phyloP scores from a whole-genome alignment of 2,888 invertebrate genomes.

The Druceiella hillmani region DNA sequence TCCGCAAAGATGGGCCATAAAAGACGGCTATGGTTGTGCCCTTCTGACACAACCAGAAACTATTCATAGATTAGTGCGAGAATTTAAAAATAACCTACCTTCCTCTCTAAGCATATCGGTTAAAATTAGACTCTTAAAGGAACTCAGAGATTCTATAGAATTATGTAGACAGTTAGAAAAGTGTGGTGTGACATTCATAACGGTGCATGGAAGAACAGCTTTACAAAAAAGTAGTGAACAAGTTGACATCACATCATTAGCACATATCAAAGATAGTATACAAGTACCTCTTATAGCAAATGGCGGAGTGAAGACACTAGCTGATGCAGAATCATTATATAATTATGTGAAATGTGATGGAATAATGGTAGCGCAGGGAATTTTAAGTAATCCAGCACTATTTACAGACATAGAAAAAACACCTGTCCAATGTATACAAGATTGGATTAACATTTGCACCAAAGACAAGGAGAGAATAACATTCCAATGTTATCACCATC shows the following conservation, averaged over 20 bases:
- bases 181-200: conserved; percentile 83
- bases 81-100: conserved; percentile 66
- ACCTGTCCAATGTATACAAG: conserved; percentile 69
- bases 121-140: conserved; percentile 80
- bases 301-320: conserved; percentile 75
- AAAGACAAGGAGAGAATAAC: conserved; percentile 56
- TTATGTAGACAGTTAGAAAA: conserved; percentile 75
- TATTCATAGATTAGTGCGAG: conserved; percentile 73
- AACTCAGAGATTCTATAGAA: conserved; percentile 66
- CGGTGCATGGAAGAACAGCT: conserved; percentile 90
- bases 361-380: conserved; percentile 89
- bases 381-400: conserved; percentile 87
- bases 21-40: conserved; percentile 84
- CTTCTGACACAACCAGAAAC: conserved; percentile 78
- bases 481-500: conserved; percentile 90
- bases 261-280: conserved; percentile 64
- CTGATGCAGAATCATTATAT: conserved; percentile 65
- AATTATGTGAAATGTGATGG: conserved; percentile 68
- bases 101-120: conserved; percentile 81
- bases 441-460: conserved; percentile 73
- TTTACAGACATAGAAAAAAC: conserved; percentile 70
- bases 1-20: conserved; percentile 92
- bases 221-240: conserved; percentile 70
- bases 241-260: conserved; percentile 65
- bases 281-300: conserved; percentile 85